A percentile compares a stretch with the other conserved stretches of the same genome.
phyloP scores from a whole-genome alignment of 2,113 vertebrate species.

The Chiloscyllium plagiosum region DNA sequence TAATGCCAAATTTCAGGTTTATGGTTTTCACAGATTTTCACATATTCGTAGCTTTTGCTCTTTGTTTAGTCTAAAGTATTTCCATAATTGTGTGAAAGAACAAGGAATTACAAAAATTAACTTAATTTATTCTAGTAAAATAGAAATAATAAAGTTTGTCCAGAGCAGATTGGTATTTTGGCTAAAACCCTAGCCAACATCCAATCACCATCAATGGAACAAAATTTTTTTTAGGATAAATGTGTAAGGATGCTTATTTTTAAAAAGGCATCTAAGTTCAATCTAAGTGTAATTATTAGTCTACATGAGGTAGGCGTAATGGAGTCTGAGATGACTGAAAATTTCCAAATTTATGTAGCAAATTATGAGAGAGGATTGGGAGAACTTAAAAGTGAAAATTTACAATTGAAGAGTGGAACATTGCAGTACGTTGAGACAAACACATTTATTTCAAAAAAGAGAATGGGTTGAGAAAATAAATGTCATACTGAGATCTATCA shows the following conservation, averaged over 20 bases:
- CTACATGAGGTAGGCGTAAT: neutral
- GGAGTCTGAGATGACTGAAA: neutral
- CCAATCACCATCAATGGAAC: too few species aligned
- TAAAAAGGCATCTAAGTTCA: neutral
- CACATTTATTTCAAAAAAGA: neutral
- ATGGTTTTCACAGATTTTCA: neutral
- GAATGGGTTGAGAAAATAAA: neutral
- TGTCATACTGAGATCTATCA: neutral
- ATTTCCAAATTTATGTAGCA: neutral
- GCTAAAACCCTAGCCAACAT: neutral
- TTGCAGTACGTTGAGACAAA: neutral
- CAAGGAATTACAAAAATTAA: neutral
- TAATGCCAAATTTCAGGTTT: neutral
- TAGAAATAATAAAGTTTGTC: neutral
- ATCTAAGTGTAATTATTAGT: neutral
- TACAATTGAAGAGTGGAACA: neutral
- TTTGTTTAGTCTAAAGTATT: neutral
- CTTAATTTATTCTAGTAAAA: neutral
- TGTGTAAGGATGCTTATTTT: neutral
- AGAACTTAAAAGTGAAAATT: neutral
- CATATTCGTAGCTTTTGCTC: neutral
- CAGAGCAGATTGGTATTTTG: neutral
- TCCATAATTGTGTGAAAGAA: neutral
- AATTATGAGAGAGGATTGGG: neutral
- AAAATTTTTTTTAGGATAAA: neutral